These are phyloP conservation scores for Caenorhabditis zanzibari DNA, from an alignment of 2,888 invertebrate species.

Conservation along the genomic window DNA sequence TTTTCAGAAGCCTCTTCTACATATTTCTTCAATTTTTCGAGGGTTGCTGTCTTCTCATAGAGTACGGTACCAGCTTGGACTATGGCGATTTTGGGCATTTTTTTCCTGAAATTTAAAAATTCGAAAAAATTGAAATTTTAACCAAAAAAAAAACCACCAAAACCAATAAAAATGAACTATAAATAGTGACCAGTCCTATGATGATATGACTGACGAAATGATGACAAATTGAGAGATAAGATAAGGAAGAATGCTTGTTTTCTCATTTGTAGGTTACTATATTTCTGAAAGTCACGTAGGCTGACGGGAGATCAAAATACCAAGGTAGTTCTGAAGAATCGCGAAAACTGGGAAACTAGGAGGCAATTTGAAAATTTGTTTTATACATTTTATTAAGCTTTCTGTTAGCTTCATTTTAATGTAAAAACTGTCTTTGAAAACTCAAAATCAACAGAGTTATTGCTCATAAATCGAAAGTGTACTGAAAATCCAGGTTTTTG, in stretches of 20 bases:
- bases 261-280: conserved; percentile 9
- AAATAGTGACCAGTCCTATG: neutral
- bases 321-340: neutral
- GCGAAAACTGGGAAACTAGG: neutral
- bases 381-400: neutral
- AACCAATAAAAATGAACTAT: neutral
- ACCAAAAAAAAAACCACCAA: neutral
- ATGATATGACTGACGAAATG: conserved; percentile 36
- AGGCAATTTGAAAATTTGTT: neutral
- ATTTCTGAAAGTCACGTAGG: conserved; percentile 30
- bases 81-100: conserved; percentile 73
- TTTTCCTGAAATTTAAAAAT: conserved; percentile 19
- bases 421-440: too few relatives aligned
- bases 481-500: too few relatives aligned
- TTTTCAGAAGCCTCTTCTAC: conserved; percentile 69
- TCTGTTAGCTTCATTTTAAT: too few relatives aligned
- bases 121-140: too few relatives aligned
- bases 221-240: conserved; percentile 53
- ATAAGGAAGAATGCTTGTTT: neutral
- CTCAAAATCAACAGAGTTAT: too few relatives aligned
- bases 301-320: conserved; percentile 22
- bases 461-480: too few relatives aligned
- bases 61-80: conserved; percentile 79
- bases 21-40: conserved; percentile 68
- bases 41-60: conserved; percentile 74